Evolutionary conservation across 1,140 invertebrate species (phyloP).

Genomic region (Episyrphus balteatus): DNA sequence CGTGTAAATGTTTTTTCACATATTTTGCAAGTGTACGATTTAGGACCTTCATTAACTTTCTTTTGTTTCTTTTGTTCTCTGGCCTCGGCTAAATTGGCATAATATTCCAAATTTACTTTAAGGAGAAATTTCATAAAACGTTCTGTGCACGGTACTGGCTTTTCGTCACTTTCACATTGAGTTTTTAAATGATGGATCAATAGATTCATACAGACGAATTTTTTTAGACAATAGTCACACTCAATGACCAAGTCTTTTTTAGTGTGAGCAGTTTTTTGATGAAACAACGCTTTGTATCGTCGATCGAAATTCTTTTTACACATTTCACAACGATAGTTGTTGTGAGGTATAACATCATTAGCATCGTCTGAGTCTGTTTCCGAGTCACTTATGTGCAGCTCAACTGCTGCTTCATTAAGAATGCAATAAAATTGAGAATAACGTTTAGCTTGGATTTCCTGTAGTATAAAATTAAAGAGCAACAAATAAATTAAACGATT

Average conservation of each 20-base stretch:
- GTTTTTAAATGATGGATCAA: background rate
- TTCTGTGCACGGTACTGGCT: background rate
- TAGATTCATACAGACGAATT: background rate
- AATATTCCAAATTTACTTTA: background rate
- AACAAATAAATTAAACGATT: no score
- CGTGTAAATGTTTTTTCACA: constrained; percentile 34
- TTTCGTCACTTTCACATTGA: background rate
- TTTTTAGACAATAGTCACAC: background rate
- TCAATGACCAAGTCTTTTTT: background rate
- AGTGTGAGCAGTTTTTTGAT: background rate
- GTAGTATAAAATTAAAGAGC: no score
- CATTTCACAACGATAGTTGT: constrained; percentile 21
- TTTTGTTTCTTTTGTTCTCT: background rate
- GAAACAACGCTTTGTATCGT: background rate
- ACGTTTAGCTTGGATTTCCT: no score
- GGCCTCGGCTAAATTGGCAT: background rate
- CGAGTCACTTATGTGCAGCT: no score
- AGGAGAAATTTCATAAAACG: background rate
- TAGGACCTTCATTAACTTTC: background rate
- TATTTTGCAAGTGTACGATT: constrained; percentile 27
- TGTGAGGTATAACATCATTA: background rate
- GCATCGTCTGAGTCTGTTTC: no score
- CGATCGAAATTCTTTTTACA: constrained; percentile 32
- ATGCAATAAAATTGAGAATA: no score
- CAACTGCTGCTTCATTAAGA: no score